These are phyloP conservation scores for Sciaenops ocellatus DNA, from an alignment of 2,797 vertebrate species.

Conservation along the genomic window DNA sequence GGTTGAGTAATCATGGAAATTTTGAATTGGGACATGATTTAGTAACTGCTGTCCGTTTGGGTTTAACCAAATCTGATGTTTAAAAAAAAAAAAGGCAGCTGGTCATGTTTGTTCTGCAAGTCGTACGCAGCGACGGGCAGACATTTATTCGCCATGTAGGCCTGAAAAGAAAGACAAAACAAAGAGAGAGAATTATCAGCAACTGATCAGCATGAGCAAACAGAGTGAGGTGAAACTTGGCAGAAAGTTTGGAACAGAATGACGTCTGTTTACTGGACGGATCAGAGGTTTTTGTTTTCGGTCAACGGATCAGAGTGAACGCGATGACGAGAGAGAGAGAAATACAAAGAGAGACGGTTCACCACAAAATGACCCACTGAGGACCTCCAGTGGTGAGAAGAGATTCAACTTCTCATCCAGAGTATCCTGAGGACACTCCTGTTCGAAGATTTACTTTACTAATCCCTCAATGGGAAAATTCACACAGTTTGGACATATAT, in stretches of 20 bases:
- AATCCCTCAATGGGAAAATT: no score
- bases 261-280: conserved; percentile 58
- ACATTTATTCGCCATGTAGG: not conserved
- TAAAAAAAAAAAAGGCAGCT: conserved; percentile 24
- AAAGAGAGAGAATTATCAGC: not conserved
- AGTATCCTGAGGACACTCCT: not conserved
- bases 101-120: conserved; percentile 22
- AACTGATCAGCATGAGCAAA: conserved; percentile 38
- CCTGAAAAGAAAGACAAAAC: not conserved
- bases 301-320: conserved; percentile 41
- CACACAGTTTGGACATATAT: no score
- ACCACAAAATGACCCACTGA: conserved; percentile 1
- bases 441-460: no score
- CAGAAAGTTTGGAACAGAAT: conserved; percentile 40
- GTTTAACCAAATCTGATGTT: conserved; percentile 12
- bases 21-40: not conserved
- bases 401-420: not conserved
- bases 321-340: not conserved
- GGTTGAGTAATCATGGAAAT: not conserved
- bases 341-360: not conserved
- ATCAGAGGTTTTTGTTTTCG: conserved; percentile 47
- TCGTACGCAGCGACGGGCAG: conserved; percentile 18
- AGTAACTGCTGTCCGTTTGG: not conserved
- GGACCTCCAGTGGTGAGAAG: conserved; percentile 52
- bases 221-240: conserved; percentile 62